Evolutionary conservation across 2,113 vertebrate genomes (phyloP), one percentile per base, ranked within the genome.

Genomic region (Limnothrissa miodon): DNA sequence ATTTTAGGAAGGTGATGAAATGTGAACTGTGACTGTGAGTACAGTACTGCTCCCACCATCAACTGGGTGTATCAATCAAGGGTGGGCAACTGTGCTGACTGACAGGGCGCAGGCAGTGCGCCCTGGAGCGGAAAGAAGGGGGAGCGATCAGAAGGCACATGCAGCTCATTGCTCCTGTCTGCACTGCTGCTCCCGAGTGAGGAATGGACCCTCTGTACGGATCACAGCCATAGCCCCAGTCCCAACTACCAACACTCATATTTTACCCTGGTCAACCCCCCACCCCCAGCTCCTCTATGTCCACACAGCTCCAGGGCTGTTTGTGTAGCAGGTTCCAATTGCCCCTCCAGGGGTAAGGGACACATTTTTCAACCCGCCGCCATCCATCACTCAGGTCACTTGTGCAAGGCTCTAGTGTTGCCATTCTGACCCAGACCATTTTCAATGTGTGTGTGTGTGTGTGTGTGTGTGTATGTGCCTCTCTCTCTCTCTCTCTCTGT

Each of bases 271-370:
- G 13, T 15, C 78, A 85, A 17, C 46, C 81, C 59, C 81, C 78
- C 39, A 42, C 45, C 81, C 62, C 17, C 78, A 45, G 85, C 74
- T 81, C 81, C 42, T 44, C 42, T 83, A 10, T 29, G 39, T 33
- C 74, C 42, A 36, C 59, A 74, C 33, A 36, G 66, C 66, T 29
- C 70, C 81, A 21, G 1, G 80, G 74, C 81, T 89, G 70, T 87
- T 90, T 88, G 82, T 36, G 80, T 51, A 86, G 83, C 88, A 79
- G 85, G 85, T 88, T 87, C 89, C 78, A 88, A 84, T 88, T 90
- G 82, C 84, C 86, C 78, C 81, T 66, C 29, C 4, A 42, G 29
- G 80, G 83, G 84, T 83, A 81, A 13, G 78, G 80, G 82, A 87
- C 80, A 81, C 23, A 85, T 88, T 88, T 91, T 86, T 89, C 86